Percentiles rank a stretch among this genome's conserved stretches.
Conservation (phyloP, 2,888 invertebrate genomes). For the Ichneumoninae sp. region DNA sequence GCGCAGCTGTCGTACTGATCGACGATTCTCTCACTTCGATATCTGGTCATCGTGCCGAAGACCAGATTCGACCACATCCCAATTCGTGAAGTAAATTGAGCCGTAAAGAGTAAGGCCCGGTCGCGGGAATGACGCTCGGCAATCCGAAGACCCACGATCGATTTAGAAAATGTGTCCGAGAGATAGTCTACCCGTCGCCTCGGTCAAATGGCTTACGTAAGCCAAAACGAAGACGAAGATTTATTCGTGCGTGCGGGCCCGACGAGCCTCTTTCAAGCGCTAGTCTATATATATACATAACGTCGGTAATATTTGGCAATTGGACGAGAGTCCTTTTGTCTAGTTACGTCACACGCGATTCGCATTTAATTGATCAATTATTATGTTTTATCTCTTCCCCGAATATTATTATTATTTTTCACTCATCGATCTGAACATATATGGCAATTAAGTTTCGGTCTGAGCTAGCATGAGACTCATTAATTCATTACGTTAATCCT, state of each 20-base stretch:
- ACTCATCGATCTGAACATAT: background rate
- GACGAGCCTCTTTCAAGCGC: constrained; percentile 51
- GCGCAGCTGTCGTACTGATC: background rate
- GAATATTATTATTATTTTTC: background rate
- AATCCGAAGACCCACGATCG: constrained; percentile 31
- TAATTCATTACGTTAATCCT: background rate
- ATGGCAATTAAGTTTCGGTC: background rate
- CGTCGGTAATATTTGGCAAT: constrained; percentile 76
- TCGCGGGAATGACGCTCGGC: background rate
- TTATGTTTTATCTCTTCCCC: constrained; percentile 19
- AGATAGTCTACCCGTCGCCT: constrained; percentile 42
- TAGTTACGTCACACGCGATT: constrained; percentile 54
- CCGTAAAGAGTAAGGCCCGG: background rate
- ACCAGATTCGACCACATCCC: background rate
- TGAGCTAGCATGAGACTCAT: background rate
- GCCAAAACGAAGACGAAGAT: constrained; percentile 54
- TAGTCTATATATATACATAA: constrained; percentile 4
- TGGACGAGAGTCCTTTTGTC: constrained; percentile 69
- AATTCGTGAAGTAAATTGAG: constrained; percentile 12
- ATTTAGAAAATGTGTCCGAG: constrained; percentile 39
- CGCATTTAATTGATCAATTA: constrained; percentile 56
- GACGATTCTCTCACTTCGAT: background rate
- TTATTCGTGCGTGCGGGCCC: constrained; percentile 34
- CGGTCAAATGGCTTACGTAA: constrained; percentile 61
- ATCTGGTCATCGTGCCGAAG: background rate